Base-by-base conservation (phyloP, 1,140 invertebrate species). In the Teleopsis dalmanni region DNA sequence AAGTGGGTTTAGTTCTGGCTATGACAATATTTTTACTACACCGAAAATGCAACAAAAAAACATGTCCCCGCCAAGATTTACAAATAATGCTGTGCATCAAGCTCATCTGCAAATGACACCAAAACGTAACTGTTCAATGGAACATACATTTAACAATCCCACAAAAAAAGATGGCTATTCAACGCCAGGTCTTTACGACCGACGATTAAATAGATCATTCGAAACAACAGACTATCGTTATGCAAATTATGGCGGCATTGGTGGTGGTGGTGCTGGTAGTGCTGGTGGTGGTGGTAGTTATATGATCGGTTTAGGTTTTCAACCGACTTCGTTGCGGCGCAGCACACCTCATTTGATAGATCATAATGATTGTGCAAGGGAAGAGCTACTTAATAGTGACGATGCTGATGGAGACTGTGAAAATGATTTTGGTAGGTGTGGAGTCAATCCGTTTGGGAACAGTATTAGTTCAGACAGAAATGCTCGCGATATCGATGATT, bases 11-110 rank as follows among this genome's bases (percentile, higher is more conserved):
- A 65, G 65, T 9, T 69, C 65, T 0, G 65, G 65, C 21, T 70
- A 70, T 34, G 65, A 70, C 29, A 70, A 70, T 50, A 63, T 70
- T 0, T 70, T 60, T 48, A 70, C 65, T 22, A 66, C 67, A 4
- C 67, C 67, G 13, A 33, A 70, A 35, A 47, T 70, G 54, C 64
- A 64, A 11, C 58, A 66, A 22, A 70, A 70, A 29, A 66, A 60
- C 42, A 70, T 68, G 26, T 53, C 60, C 0, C 18, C 56, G 0
- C 57, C 61, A 2, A 68, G 68, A 43, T 23, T 69, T 25, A 44
- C 57, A 1, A 56, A 56, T 14, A 55, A 47, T 35, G 18, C 34
- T 18, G 49, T 46, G 35, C 43, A 52, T 37, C 41, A 29, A 14
- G 41, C 27, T 13, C 26, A 25, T 8, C 27, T 13, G 14, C 34